Evolutionary conservation across 35 echinoderm and acorn worm species (phyloP), one percentile per base, ranked within the genome.

Genomic region (Apostichopus parvimensis): DNA sequence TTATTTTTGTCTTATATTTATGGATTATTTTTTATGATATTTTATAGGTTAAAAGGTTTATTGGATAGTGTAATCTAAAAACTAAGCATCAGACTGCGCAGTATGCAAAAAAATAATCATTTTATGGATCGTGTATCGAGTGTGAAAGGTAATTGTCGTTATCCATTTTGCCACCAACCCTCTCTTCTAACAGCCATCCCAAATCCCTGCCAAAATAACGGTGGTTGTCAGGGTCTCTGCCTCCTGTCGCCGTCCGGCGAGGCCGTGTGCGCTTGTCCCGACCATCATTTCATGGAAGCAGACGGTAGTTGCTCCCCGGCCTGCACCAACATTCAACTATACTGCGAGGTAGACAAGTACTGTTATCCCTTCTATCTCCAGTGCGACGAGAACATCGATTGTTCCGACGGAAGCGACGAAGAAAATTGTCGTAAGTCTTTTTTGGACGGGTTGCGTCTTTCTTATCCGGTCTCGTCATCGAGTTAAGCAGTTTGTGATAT

Each of bases 361-460:
- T 98, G 96, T 62, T 78, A 95, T 21, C 86, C 90, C 12, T 85
- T 78, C 6, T 56, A 70, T 17, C 95, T 90, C 80, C 72, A 91
- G 18, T 95, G 96, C 76, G 94, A 98, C 88, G 94, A 92, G 5
- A 79, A 94, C 6, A 26, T 25, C 57, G 96, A 98, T 56, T 98
- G 96, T 66, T 34, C 8, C 6, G 96, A 95, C 65, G 87, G 75
- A 21, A 92, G 90, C 22, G 96, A 98, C 82, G 96, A 98, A 78
- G 20, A 25, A 14, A 54, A 80, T 21, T 93, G 92, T 57, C 14
- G 84, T 93, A 77, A 64, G 83, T 77, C 56, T 87, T 22, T n/a
- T 77, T 77, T 9, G 8, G 17, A 8, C 7, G 75, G 18, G 9
- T 77, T 24, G 68, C n/a, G 34, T 45, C 34, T 45, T 4, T 45